Evolutionary conservation across 2,797 vertebrate genomes (phyloP).

Genomic region (Betta splendens): DNA sequence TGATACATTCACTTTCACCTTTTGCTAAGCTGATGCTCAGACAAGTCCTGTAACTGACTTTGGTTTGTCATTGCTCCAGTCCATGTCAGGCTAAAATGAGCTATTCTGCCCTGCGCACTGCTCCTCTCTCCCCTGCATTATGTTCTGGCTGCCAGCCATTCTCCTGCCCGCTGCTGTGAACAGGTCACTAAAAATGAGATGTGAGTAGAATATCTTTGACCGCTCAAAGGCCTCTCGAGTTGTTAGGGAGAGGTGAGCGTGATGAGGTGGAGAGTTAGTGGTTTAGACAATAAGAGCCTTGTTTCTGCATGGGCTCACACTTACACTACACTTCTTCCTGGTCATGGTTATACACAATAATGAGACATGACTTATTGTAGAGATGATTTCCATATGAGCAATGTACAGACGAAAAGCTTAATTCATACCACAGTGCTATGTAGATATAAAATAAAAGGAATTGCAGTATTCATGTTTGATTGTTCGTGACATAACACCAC

Average conservation of each 20-base stretch:
- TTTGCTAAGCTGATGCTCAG: neutral
- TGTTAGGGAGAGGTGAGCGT: constrained; percentile 23
- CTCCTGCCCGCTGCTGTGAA: constrained; percentile 3
- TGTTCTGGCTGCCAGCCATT: constrained; percentile 25
- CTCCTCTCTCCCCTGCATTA: constrained; percentile 11
- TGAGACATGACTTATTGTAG: neutral
- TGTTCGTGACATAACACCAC: too few relatives aligned
- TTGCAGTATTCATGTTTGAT: too few relatives aligned
- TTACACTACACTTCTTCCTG: constrained; percentile 8
- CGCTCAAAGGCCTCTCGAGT: constrained; percentile 15
- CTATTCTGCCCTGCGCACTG: neutral
- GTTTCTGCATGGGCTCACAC: constrained; percentile 8
- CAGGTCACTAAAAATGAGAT: constrained; percentile 21
- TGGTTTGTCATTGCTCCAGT: neutral
- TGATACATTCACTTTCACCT: constrained; percentile 10
- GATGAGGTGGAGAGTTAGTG: constrained; percentile 6
- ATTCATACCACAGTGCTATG: too few relatives aligned
- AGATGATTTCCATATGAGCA: too few relatives aligned
- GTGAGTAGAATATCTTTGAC: constrained; percentile 16
- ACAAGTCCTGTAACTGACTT: neutral
- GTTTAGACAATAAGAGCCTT: neutral
- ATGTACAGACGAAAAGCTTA: too few relatives aligned
- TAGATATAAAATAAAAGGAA: too few relatives aligned
- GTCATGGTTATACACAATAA: neutral
- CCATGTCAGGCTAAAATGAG: neutral